These are phyloP conservation scores for Parthenolecanium corni DNA, from an alignment of 2,888 invertebrate genomes.

Conservation along the genomic window DNA sequence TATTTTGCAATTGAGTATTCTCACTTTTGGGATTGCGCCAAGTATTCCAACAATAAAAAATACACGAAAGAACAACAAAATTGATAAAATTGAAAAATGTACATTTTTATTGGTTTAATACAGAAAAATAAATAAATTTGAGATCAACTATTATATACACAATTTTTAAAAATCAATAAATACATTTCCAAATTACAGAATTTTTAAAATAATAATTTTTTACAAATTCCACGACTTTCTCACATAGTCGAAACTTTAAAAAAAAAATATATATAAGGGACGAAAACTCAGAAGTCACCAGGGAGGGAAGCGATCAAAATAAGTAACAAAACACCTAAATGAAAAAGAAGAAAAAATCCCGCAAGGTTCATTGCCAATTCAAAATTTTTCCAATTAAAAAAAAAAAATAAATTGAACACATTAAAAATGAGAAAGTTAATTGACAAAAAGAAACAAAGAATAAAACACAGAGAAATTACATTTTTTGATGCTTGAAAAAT, in stretches of 20 bases:
- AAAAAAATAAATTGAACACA: conserved; percentile 22
- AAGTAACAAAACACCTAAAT: not conserved
- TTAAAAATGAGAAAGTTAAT: conserved; percentile 23
- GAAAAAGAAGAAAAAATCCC: not conserved
- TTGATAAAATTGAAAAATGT: not conserved
- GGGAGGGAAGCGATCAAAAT: not conserved
- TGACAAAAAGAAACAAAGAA: conserved; percentile 4
- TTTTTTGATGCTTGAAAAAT: not conserved
- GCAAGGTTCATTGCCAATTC: conserved; percentile 9
- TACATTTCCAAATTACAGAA: not conserved
- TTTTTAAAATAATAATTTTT: not conserved
- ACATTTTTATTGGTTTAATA: conserved; percentile 8
- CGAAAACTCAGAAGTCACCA: not conserved
- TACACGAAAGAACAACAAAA: too few species aligned
- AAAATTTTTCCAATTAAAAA: not conserved
- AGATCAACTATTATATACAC: conserved; percentile 25
- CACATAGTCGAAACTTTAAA: not conserved
- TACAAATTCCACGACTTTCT: not conserved
- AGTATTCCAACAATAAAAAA: too few species aligned
- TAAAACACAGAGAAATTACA: not conserved
- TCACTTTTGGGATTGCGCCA: too few species aligned
- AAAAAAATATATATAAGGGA: not conserved
- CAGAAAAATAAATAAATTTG: conserved; percentile 18
- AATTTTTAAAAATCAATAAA: conserved; percentile 1
- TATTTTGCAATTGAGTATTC: too few species aligned